Conservation (phyloP, 2,797 vertebrate species). For the Gymnothorax javanicus region DNA sequence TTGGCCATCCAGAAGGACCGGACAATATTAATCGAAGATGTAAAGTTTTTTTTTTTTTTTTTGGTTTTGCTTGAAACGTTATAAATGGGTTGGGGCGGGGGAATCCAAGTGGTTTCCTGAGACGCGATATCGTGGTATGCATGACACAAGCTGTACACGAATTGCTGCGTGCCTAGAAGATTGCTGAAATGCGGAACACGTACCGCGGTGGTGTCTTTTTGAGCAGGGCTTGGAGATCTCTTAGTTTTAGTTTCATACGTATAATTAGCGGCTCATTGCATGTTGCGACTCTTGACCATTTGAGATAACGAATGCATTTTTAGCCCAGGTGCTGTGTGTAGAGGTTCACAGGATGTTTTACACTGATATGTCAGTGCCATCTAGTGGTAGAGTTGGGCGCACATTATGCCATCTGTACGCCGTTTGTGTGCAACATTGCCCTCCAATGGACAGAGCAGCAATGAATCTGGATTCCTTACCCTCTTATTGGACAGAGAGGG, state of each 20-base stretch:
- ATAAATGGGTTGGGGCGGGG: too few relatives aligned
- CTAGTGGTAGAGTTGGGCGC: not conserved
- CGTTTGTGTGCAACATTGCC: not conserved
- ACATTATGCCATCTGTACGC: not conserved
- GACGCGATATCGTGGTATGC: too few relatives aligned
- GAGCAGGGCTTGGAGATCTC: not conserved
- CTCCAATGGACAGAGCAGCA: not conserved
- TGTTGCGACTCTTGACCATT: not conserved
- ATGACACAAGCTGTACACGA: too few relatives aligned
- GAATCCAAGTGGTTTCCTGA: too few relatives aligned
- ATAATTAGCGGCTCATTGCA: not conserved
- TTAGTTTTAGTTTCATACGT: not conserved
- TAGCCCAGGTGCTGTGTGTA: not conserved
- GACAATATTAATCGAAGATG: too few relatives aligned
- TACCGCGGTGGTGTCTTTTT: not conserved
- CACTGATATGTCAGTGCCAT: slow-evolving; percentile 7
- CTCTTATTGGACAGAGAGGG: not conserved
- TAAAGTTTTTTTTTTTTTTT: too few relatives aligned
- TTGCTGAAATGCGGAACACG: not conserved
- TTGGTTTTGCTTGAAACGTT: too few relatives aligned
- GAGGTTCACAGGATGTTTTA: not conserved
- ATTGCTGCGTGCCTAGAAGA: too few relatives aligned
- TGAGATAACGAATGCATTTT: not conserved
- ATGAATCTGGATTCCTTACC: not conserved
- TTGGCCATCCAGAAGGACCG: too few relatives aligned